phyloP scores from a whole-genome alignment of 2,113 vertebrate genomes.

The Cryptotis parvus region DNA sequence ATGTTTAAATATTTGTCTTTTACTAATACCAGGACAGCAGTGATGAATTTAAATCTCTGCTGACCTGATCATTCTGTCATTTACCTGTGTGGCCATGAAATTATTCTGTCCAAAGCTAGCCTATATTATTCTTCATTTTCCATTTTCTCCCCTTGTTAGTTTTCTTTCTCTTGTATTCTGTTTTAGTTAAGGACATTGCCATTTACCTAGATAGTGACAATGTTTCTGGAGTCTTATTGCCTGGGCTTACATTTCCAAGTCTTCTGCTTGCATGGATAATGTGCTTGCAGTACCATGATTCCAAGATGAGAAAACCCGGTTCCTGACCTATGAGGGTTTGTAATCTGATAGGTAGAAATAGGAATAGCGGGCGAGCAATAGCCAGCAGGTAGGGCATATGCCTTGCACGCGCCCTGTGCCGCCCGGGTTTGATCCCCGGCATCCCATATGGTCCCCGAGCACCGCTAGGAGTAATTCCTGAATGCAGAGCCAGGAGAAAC shows the following conservation, averaged over 20 bases:
- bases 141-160: neutral
- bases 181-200: neutral
- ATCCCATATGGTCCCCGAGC: no score
- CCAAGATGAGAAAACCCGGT: neutral
- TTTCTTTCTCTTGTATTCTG: conserved; percentile 4
- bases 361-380: no score
- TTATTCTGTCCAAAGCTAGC: conserved; percentile 2
- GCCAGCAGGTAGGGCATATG: no score
- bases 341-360: neutral
- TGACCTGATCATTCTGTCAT: neutral
- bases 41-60: neutral
- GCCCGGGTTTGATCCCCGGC: no score
- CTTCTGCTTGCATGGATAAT: neutral
- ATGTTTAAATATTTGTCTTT: conserved; percentile 14
- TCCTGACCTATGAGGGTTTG: neutral
- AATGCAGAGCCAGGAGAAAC: no score
- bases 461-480: no score
- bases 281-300: neutral
- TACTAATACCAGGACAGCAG: neutral
- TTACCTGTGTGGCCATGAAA: neutral
- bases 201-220: neutral
- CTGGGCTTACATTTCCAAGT: neutral
- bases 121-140: neutral
- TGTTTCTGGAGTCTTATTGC: neutral
- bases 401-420: no score